Evolutionary conservation across 2,113 vertebrate genomes (phyloP), one percentile per base, ranked within the genome.

Genomic region (Ia io): DNA sequence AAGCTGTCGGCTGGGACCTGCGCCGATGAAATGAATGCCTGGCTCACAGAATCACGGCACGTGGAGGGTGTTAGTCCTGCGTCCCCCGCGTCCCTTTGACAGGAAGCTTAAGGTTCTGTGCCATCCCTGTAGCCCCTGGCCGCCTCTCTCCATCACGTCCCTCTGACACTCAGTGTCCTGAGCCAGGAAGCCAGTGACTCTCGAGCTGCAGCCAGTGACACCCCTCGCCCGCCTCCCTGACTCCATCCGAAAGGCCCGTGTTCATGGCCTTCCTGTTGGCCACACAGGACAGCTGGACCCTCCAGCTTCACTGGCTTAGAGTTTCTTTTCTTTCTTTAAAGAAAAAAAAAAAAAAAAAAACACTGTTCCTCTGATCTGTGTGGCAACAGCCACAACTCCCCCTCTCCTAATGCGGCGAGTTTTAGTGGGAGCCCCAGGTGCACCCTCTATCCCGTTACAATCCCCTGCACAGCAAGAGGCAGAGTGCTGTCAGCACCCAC

Each of bases 31-130:
- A 22, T 20, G 2, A 3, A 18, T 9, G 2, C 11, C 51, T 3
- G 47, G 40, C 9, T 14, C 6, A 14, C 6, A 3, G 5, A 6
- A 28, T 13, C 67, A 1, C 10, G 3, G 44, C 0, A 8, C 51
- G n/a, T 51, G 12, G 5, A 9, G 65, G 77, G 56, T 1, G 18
- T 11, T 7, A 4, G 28, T 23, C 2, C 0, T 16, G 25, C 1
- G 0, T 12, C 30, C 63, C n/a, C 20, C 7, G 32, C 1, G 3
- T 25, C 35, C 28, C 65, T 77, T 1, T 5, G 16, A 28, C 23
- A 30, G 40, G 51, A n/a, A 17, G 12, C 4, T 7, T 1, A 2
- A 7, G 28, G 42, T 18, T 4, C 6, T 22, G 32, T 0, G 42
- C 7, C 13, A 6, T 3, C 80, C 49, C 67, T 8, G 37, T 23